Conservation (phyloP, 1,140 invertebrate genomes). For the Brachionus calyciflorus region DNA sequence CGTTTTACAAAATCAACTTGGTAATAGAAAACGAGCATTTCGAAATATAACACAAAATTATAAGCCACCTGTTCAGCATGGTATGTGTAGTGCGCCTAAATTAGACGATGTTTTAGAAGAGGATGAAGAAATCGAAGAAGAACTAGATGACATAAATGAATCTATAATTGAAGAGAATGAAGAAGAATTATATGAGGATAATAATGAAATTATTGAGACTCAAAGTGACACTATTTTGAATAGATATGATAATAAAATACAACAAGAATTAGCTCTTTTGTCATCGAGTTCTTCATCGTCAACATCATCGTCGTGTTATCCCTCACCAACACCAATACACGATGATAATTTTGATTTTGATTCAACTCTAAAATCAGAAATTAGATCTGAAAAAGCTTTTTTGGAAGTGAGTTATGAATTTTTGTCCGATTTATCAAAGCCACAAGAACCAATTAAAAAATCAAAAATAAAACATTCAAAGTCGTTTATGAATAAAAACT, state of each 20-base stretch:
- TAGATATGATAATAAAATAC: conserved; percentile 16
- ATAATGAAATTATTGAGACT: neutral
- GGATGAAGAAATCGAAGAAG: conserved; percentile 9
- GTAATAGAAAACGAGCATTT: neutral
- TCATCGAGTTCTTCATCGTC: conserved; percentile 13
- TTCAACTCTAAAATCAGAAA: neutral
- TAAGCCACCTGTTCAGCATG: conserved; percentile 39
- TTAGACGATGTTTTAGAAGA: conserved; percentile 40
- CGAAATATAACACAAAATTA: conserved; percentile 23
- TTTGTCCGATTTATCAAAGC: conserved; percentile 26
- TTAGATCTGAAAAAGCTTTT: neutral
- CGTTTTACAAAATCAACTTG: neutral
- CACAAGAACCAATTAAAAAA: neutral
- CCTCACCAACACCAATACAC: neutral
- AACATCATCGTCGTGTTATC: neutral
- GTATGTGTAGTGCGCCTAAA: conserved; percentile 41
- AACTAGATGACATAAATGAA: neutral
- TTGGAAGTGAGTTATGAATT: conserved; percentile 29
- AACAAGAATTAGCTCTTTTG: neutral
- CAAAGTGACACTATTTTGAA: neutral
- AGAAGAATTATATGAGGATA: no score
- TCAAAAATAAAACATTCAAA: conserved; percentile 2
- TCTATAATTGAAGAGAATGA: neutral
- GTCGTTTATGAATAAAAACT: conserved; percentile 9
- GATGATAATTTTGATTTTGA: neutral